Evolutionary conservation across 2,797 vertebrate genomes (phyloP).

Genomic region (Discoglossus pictus): DNA sequence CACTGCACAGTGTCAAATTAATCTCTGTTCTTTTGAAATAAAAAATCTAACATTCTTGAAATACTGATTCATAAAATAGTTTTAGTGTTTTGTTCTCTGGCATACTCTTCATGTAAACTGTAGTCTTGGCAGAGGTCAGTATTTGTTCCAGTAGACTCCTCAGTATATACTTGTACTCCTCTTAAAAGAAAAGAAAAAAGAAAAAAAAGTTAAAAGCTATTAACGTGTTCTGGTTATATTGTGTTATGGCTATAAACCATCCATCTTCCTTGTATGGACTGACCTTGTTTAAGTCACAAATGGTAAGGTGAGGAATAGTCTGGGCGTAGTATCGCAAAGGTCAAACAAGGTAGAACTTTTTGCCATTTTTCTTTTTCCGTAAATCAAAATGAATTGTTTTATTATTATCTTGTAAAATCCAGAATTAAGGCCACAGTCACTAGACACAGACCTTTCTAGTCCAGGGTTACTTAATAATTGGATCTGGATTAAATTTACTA

Average conservation of each 20-base stretch:
- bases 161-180: neutral
- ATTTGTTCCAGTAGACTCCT: constrained; percentile 7
- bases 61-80: neutral
- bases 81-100: neutral
- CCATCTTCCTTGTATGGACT: neutral
- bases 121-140: neutral
- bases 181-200: no score
- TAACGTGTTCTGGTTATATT: constrained; percentile 2
- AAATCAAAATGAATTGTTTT: no score
- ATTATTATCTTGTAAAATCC: no score
- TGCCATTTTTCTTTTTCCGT: no score
- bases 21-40: neutral
- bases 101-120: neutral
- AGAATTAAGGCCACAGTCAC: no score
- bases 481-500: no score
- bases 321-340: neutral
- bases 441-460: no score
- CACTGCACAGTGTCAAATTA: no score
- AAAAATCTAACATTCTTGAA: neutral
- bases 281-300: constrained; percentile 16
- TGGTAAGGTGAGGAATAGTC: neutral
- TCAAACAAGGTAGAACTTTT: no score
- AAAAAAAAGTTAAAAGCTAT: neutral
- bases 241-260: constrained; percentile 16
- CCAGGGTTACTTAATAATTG: no score